A percentile compares a stretch with the other conserved stretches of the same genome.
phyloP scores from a whole-genome alignment of 1,140 invertebrate genomes.

The fruit fly (Drosophila melanogaster) region DNA sequence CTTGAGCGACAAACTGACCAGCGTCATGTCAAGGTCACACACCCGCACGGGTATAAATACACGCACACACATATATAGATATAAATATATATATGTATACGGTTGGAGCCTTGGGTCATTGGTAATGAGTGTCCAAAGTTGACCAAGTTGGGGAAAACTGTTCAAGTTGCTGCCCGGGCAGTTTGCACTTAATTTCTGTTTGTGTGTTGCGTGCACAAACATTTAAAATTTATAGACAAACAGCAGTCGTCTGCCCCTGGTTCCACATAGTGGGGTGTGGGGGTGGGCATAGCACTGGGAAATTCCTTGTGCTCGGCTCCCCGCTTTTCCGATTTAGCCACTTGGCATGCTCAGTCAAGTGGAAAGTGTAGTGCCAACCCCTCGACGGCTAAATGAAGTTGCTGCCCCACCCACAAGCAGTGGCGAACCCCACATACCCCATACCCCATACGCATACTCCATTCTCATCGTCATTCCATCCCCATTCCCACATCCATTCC shows the following conservation, averaged over 20 bases:
- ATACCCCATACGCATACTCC: background rate
- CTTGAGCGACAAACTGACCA: slow-evolving; percentile 26
- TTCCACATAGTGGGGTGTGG: too few relatives aligned
- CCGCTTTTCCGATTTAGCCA: slow-evolving; percentile 35
- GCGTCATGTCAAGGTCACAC: slow-evolving; percentile 50
- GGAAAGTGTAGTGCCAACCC: slow-evolving; percentile 39
- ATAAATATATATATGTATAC: background rate
- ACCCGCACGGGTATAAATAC: background rate
- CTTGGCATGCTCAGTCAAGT: slow-evolving; percentile 52
- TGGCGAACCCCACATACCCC: background rate
- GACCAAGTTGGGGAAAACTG: slow-evolving; percentile 16
- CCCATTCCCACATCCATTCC: background rate
- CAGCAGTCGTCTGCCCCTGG: slow-evolving; percentile 2
- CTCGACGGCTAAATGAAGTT: slow-evolving; percentile 28
- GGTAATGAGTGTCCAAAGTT: slow-evolving; percentile 47
- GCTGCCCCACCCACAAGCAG: slow-evolving; percentile 1
- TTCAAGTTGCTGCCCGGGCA: slow-evolving; percentile 45
- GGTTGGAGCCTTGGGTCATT: slow-evolving; percentile 27
- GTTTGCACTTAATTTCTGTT: slow-evolving; percentile 52
- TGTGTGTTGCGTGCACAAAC: slow-evolving; percentile 50
- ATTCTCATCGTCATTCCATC: background rate
- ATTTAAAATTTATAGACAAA: slow-evolving; percentile 57
- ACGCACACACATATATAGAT: background rate
- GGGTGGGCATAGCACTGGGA: too few relatives aligned
- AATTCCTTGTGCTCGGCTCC: background rate